These are phyloP conservation scores for Trypoxylon attenuatum DNA, from an alignment of 2,888 invertebrate species.

Conservation along the genomic window DNA sequence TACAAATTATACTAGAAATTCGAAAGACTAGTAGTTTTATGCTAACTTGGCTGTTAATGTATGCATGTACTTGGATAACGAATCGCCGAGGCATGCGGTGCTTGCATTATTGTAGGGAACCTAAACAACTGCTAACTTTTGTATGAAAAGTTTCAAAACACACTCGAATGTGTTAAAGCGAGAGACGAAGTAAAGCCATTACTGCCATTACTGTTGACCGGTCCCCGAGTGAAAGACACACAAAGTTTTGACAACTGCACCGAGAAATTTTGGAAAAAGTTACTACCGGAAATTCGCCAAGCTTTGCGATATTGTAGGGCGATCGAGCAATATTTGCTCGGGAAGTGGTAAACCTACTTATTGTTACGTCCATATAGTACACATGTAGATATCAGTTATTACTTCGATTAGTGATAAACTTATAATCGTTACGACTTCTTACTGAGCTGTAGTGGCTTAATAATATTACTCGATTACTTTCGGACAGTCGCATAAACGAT, in stretches of 20 bases:
- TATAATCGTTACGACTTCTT: slow-evolving; percentile 39
- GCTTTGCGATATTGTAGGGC: slow-evolving; percentile 32
- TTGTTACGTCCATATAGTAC: slow-evolving; percentile 49
- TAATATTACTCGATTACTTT: slow-evolving; percentile 54
- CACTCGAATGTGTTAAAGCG: slow-evolving; percentile 17
- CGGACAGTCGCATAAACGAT: slow-evolving; percentile 52
- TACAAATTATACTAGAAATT: slow-evolving; percentile 46
- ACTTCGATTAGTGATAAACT: slow-evolving; percentile 55
- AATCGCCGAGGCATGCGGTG: slow-evolving; percentile 18
- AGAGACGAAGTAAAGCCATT: slow-evolving; percentile 10
- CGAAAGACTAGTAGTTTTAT: slow-evolving; percentile 53
- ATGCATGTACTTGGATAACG: slow-evolving; percentile 29
- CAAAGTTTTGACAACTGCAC: slow-evolving; percentile 38
- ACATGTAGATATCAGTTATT: slow-evolving; percentile 54
- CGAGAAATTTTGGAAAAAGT: slow-evolving; percentile 29
- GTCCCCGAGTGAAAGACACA: slow-evolving; percentile 33
- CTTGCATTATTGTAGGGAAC: slow-evolving; percentile 31
- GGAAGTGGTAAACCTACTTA: slow-evolving; percentile 42
- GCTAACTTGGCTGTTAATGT: slow-evolving; percentile 41
- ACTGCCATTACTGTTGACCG: slow-evolving; percentile 9
- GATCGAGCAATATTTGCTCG: no score
- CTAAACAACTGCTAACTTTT: slow-evolving; percentile 26
- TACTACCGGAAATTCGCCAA: slow-evolving; percentile 26
- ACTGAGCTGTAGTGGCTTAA: slow-evolving; percentile 44
- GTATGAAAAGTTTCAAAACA: slow-evolving; percentile 18